These are phyloP conservation scores for Holacanthus passer DNA, from an alignment of 2,113 vertebrate genomes.

Conservation along the genomic window DNA sequence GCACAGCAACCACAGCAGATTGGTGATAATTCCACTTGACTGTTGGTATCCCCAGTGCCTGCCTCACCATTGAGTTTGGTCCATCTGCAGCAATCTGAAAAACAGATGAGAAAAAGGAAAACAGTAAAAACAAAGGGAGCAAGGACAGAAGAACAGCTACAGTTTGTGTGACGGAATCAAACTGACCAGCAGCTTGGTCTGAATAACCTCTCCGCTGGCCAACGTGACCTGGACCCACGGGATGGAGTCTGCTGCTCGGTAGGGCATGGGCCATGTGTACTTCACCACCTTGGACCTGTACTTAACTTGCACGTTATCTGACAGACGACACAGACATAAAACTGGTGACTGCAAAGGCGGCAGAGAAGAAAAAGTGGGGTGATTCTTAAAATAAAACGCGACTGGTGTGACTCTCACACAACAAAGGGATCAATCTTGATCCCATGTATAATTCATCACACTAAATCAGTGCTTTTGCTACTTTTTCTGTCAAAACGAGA, in stretches of 20 bases:
- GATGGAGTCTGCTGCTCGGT: conserved; percentile 82
- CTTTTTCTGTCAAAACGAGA: conserved; percentile 47
- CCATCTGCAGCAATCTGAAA: conserved; percentile 95
- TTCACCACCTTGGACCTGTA: conserved; percentile 91
- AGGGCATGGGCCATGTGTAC: conserved; percentile 90
- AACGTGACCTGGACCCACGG: conserved; percentile 95
- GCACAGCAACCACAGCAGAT: conserved; percentile 95
- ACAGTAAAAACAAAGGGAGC: not conserved
- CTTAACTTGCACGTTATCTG: conserved; percentile 91
- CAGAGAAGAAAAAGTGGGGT: not conserved
- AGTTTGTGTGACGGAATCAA: not conserved
- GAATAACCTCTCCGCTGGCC: conserved; percentile 90
- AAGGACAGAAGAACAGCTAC: not conserved
- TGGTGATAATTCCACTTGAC: conserved; percentile 95
- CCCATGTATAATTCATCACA: conserved; percentile 39
- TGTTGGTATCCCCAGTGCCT: conserved; percentile 88
- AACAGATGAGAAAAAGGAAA: conserved; percentile 11
- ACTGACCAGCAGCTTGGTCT: conserved; percentile 95
- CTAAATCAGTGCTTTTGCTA: conserved; percentile 57
- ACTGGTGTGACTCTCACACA: conserved; percentile 34
- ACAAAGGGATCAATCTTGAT: conserved; percentile 41
- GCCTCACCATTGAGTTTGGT: conserved; percentile 92
- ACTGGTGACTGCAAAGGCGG: conserved; percentile 21
- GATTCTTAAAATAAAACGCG: conserved; percentile 35
- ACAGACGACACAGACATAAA: conserved; percentile 45